Conservation (phyloP, 2,113 vertebrate genomes). For the Xenus cinereus region DNA sequence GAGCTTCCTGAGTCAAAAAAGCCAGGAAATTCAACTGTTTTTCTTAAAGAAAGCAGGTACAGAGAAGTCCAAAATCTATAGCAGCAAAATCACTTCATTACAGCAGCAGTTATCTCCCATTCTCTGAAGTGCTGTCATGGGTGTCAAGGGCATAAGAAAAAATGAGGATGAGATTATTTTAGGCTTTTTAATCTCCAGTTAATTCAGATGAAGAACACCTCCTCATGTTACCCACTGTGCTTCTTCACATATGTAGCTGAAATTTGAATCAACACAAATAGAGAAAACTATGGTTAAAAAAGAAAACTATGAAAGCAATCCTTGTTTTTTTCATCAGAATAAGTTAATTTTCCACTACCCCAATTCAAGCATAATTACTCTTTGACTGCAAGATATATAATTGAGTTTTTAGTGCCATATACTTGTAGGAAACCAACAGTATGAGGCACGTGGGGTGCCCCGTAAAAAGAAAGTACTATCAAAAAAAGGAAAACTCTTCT, state of each 20-base stretch:
- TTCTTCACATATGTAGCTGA: background rate
- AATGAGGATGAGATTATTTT: background rate
- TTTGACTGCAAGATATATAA: constrained; percentile 13
- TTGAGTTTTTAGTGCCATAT: background rate
- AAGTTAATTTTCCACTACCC: background rate
- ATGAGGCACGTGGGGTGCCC: background rate
- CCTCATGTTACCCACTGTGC: background rate
- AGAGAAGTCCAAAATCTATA: background rate
- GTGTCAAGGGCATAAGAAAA: background rate
- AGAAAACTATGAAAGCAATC: background rate
- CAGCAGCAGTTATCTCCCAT: background rate
- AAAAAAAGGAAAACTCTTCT: background rate
- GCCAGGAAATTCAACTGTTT: background rate
- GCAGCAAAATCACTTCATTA: background rate
- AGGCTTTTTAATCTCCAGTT: background rate
- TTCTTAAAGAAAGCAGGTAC: background rate
- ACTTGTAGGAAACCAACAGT: background rate
- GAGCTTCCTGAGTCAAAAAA: background rate
- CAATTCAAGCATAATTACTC: constrained; percentile 16
- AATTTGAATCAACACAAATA: background rate
- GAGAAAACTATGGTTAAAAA: background rate
- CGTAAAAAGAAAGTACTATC: background rate
- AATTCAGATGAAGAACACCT: background rate
- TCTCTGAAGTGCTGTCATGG: background rate
- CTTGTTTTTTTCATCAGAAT: background rate